Evolutionary conservation across 2,888 invertebrate species (phyloP).

Genomic region (Fabriciana adippe): DNA sequence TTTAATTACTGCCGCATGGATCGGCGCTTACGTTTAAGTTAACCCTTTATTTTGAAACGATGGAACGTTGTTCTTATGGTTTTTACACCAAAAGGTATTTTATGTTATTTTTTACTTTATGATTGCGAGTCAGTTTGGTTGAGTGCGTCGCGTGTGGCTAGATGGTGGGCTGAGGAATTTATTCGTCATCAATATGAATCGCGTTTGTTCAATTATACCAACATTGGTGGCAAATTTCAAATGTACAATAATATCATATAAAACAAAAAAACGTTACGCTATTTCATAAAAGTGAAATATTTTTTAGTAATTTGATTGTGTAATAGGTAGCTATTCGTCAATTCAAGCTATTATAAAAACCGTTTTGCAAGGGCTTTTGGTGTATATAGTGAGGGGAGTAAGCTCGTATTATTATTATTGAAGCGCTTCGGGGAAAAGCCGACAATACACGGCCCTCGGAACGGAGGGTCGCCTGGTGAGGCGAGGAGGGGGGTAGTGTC

Average conservation of each 20-base stretch:
- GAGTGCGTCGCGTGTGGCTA: conserved; percentile 74
- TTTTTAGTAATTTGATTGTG: neutral
- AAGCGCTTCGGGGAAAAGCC: conserved; percentile 71
- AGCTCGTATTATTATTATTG: conserved; percentile 73
- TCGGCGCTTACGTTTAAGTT: conserved; percentile 81
- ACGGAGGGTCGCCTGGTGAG: conserved; percentile 74
- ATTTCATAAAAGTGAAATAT: neutral
- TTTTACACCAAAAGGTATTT: conserved; percentile 92
- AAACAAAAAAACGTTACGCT: neutral
- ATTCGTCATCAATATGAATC: conserved; percentile 46
- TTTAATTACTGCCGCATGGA: conserved; percentile 78
- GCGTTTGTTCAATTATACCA: conserved; percentile 43
- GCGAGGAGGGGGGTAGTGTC: conserved; percentile 73
- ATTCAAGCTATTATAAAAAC: conserved; percentile 36
- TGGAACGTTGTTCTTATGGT: conserved; percentile 91
- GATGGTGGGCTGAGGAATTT: conserved; percentile 49
- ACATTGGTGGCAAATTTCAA: conserved; percentile 37
- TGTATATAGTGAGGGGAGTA: conserved; percentile 42
- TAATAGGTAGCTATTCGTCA: neutral
- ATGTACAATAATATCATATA: neutral
- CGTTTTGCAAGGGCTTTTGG: conserved; percentile 41
- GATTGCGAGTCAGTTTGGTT: conserved; percentile 69
- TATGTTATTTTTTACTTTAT: conserved; percentile 81
- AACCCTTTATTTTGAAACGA: conserved; percentile 84
- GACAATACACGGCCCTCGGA: conserved; percentile 72